phyloP scores from a whole-genome alignment of 2,113 vertebrate species.

The Catagonus wagneri region DNA sequence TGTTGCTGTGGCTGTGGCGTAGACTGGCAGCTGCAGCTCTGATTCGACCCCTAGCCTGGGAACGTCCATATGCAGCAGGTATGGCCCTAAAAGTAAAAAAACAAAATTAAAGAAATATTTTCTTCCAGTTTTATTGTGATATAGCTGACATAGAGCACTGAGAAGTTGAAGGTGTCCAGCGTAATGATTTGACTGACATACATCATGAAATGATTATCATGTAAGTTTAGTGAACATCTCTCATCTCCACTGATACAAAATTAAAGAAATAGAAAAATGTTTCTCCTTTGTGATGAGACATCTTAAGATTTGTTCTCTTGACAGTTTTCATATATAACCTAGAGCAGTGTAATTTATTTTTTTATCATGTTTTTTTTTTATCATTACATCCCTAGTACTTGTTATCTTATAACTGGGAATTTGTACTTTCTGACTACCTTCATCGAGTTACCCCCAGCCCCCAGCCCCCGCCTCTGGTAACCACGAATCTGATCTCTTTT shows the following conservation, averaged over 20 bases:
- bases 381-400: neutral
- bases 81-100: too few relatives aligned
- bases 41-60: too few relatives aligned
- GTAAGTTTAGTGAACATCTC: neutral
- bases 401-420: neutral
- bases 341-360: neutral
- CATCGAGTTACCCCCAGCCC: neutral
- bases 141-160: neutral
- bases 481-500: neutral
- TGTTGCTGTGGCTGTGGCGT: too few relatives aligned
- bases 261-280: neutral
- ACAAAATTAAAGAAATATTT: too few relatives aligned
- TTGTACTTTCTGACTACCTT: neutral
- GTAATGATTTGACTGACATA: neutral
- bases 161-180: neutral
- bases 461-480: neutral
- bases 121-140: neutral
- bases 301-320: neutral
- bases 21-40: too few relatives aligned
- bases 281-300: neutral
- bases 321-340: neutral
- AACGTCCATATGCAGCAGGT: too few relatives aligned
- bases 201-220: neutral
- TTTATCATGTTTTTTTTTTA: neutral
- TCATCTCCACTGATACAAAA: neutral